A percentile compares a stretch with the other conserved stretches of the same genome.
Conservation (phyloP, 2,797 vertebrate genomes). For the Malurus splendens region DNA sequence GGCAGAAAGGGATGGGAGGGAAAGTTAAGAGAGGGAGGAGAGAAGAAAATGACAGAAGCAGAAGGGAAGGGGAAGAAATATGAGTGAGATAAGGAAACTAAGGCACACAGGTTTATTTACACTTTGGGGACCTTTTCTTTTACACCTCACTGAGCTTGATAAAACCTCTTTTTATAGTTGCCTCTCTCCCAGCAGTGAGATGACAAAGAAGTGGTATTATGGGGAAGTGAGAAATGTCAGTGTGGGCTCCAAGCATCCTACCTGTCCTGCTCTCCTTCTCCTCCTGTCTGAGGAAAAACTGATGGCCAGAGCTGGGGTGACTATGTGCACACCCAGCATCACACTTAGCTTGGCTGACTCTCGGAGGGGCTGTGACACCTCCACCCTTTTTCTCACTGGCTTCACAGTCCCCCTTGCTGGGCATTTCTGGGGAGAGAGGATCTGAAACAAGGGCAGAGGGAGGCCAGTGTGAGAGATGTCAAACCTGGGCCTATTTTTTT, state of each 20-base stretch:
- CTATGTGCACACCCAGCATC: not conserved
- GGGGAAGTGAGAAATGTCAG: not conserved
- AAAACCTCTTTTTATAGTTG: not conserved
- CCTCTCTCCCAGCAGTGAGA: not conserved
- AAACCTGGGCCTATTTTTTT: not conserved
- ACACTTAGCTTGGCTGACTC: not conserved
- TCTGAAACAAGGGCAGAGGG: not conserved
- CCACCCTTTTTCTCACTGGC: not conserved
- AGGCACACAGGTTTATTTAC: not conserved
- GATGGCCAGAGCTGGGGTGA: not conserved
- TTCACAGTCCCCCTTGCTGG: not conserved
- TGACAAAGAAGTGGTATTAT: not conserved
- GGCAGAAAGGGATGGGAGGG: not conserved
- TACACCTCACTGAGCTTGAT: not conserved
- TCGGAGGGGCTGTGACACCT: accelerated
- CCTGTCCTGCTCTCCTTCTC: not conserved
- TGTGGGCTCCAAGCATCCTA: not conserved
- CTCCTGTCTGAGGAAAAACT: not conserved
- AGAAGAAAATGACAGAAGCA: not conserved
- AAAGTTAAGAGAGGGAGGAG: not conserved
- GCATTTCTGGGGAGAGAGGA: not conserved
- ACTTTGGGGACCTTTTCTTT: not conserved
- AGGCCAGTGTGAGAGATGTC: not conserved
- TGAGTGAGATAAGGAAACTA: not conserved
- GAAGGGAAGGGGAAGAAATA: not conserved